Evolutionary conservation across 2,888 invertebrate genomes (phyloP).

Genomic region (Podotricha telesiphe): DNA sequence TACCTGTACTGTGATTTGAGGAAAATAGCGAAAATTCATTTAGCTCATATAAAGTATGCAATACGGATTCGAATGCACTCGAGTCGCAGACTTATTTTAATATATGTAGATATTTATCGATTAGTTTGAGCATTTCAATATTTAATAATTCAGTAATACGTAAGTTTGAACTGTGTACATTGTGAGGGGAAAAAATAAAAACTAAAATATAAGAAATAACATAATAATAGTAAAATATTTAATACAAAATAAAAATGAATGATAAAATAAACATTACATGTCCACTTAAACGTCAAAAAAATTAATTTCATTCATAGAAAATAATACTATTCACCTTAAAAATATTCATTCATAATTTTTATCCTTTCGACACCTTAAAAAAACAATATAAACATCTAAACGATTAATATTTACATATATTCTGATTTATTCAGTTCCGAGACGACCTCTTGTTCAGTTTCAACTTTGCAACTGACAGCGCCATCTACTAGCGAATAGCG

Average conservation of each 20-base stretch:
- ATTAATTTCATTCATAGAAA: background rate
- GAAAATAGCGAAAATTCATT: too few relatives aligned
- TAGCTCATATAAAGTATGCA: too few relatives aligned
- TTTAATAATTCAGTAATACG: too few relatives aligned
- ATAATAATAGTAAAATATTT: background rate
- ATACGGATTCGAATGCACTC: too few relatives aligned
- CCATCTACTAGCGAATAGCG: slow-evolving; percentile 75
- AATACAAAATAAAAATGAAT: background rate
- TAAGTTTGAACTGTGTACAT: too few relatives aligned
- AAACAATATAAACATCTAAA: background rate
- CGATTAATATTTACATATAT: background rate
- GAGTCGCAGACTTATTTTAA: too few relatives aligned
- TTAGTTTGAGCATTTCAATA: too few relatives aligned
- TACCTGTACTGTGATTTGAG: too few relatives aligned
- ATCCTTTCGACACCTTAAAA: background rate
- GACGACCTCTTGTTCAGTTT: slow-evolving; percentile 47
- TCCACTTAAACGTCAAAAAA: background rate
- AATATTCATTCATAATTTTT: slow-evolving; percentile 8
- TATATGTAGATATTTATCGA: too few relatives aligned
- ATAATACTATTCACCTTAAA: background rate
- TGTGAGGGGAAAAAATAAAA: too few relatives aligned
- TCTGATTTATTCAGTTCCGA: slow-evolving; percentile 46
- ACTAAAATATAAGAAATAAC: too few relatives aligned
- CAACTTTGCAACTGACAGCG: slow-evolving; percentile 50
- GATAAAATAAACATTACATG: background rate